A percentile compares a stretch with the other conserved stretches of the same genome.
Evolutionary conservation across 1,140 invertebrate genomes (phyloP).

Genomic region (Chymomyza costata): DNA sequence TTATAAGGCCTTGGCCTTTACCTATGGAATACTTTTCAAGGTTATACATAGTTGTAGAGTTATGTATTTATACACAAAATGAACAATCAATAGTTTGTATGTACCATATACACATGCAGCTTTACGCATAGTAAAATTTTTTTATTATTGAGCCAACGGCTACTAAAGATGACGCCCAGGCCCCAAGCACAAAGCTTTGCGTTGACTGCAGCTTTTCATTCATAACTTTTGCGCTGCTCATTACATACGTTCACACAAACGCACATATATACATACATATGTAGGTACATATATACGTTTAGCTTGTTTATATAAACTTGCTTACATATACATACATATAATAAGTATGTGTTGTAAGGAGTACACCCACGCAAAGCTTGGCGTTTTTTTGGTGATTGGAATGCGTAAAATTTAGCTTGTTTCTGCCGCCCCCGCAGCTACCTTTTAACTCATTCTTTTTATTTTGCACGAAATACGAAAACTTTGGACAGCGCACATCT

Average conservation of each 20-base stretch:
- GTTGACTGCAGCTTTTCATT: constrained; percentile 56
- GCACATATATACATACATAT: constrained; percentile 2
- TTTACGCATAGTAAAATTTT: not conserved
- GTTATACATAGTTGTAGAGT: too few relatives aligned
- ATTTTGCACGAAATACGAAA: constrained; percentile 14
- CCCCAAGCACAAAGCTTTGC: constrained; percentile 18
- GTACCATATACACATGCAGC: too few relatives aligned
- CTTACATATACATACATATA: too few relatives aligned
- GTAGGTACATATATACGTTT: constrained; percentile 4
- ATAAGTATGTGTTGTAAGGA: too few relatives aligned
- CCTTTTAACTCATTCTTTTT: not conserved
- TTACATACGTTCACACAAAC: constrained; percentile 10
- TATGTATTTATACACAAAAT: too few relatives aligned
- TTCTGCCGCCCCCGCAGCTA: constrained; percentile 14
- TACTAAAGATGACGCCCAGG: constrained; percentile 8
- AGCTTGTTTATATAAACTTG: constrained; percentile 12
- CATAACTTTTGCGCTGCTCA: constrained; percentile 49
- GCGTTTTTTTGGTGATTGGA: constrained; percentile 55
- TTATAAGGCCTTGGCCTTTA: too few relatives aligned
- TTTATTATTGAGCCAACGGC: constrained; percentile 1
- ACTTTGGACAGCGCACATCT: constrained; percentile 7
- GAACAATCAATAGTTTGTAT: constrained; percentile 44
- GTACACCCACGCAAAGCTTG: constrained; percentile 44
- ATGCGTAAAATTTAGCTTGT: constrained; percentile 66
- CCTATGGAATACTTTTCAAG: too few relatives aligned